Conservation (phyloP, 2,888 invertebrate species). For the Druceiella hillmani region DNA sequence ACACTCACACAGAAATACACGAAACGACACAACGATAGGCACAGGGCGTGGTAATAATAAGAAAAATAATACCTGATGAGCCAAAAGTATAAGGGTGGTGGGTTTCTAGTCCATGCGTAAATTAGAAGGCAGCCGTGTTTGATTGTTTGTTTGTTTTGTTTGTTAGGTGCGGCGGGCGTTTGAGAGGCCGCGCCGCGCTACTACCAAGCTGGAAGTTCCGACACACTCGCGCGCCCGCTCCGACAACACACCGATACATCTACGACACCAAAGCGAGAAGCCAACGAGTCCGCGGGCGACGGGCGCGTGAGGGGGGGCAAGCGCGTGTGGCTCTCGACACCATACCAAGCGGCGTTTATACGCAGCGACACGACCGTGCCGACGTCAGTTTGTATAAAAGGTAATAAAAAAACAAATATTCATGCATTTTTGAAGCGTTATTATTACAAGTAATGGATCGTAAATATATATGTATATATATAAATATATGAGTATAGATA, state of each 20-base stretch:
- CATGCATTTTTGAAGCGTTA: constrained; percentile 84
- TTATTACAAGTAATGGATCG: constrained; percentile 78
- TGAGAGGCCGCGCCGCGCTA: constrained; percentile 35
- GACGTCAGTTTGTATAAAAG: constrained; percentile 33
- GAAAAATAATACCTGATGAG: constrained; percentile 51
- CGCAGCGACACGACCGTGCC: constrained; percentile 47
- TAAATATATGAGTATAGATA: constrained; percentile 27
- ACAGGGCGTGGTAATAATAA: constrained; percentile 40
- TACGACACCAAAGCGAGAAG: constrained; percentile 49
- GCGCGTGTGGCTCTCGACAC: constrained; percentile 50
- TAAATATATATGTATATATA: constrained; percentile 36
- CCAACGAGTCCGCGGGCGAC: no score
- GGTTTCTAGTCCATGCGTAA: constrained; percentile 52
- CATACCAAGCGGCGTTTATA: constrained; percentile 50
- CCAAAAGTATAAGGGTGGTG: constrained; percentile 52
- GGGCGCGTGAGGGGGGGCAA: constrained; percentile 49
- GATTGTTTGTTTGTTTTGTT: no score
- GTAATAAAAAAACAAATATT: constrained; percentile 71
- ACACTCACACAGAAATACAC: constrained; percentile 44
- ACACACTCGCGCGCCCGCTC: constrained; percentile 23
- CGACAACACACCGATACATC: constrained; percentile 45
- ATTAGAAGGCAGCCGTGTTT: constrained; percentile 51
- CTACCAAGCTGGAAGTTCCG: constrained; percentile 1
- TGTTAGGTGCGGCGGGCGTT: constrained; percentile 50
- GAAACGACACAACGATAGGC: not conserved